Base-by-base conservation (phyloP, 1,140 invertebrate species). In the Heliconius congener region DNA sequence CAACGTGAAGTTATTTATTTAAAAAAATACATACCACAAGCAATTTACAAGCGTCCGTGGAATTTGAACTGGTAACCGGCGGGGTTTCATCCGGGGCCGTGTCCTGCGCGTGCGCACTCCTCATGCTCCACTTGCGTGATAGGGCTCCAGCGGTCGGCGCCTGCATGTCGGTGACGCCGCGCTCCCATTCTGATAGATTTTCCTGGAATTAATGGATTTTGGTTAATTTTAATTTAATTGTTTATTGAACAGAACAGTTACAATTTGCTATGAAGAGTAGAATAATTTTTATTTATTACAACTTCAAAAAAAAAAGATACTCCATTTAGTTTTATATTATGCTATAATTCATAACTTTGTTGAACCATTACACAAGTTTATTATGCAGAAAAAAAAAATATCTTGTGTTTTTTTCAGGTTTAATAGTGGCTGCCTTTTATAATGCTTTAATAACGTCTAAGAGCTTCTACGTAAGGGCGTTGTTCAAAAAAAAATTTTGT, bases 11-110 rank as follows among this genome's bases (percentile, higher is more conserved):
- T 23, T 23, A 23, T 23, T 23, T 23, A 23, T 23, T 23, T 23
- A 23, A 23, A 52, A 8, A 52, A 16, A 18, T 46, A 23, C 76
- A 72, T 11, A 77, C 76, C 76, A 77, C 76, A n/a, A 77, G 70
- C 27, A 94, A 83, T 80, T 93, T 94, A 84, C 92, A 94, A 19
- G 91, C 84, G 46, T 94, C 91, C 8, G 89, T 94, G 37, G 76
- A 79, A 81, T 93, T 94, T 37, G 76, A 78, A 81, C 92, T 94
- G 60, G 83, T 83, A 46, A 87, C 73, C 0, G 87, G 87, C 19
- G 91, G 84, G 0, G 86, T 80, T 34, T 89, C 84, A 71, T 90
- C 90, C 13, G 81, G 81, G 39, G 86, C 82, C 1, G 92, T 93
- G 80, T 91, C 87, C 34, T 94, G 91, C 52, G 90, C 90, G 73